Conservation (phyloP, 2,797 vertebrate genomes). For the Valencia hispanica region DNA sequence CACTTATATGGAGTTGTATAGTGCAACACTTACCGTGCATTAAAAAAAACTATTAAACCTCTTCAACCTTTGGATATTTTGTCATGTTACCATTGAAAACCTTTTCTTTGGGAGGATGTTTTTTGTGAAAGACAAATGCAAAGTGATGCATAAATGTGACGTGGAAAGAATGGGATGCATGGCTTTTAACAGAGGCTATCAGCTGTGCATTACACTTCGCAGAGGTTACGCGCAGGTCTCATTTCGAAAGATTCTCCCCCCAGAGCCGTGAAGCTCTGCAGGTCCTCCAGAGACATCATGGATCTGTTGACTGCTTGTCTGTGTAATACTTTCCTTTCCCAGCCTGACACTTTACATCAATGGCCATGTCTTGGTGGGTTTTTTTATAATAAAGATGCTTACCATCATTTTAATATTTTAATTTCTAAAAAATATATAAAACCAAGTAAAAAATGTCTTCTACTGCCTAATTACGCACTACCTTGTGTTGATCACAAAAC, state of each 20-base stretch:
- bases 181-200: too few relatives aligned
- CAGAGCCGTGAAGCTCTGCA: not conserved
- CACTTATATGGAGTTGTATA: constrained; percentile 26
- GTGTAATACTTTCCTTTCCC: too few relatives aligned
- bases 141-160: not conserved
- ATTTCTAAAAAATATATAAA: not conserved
- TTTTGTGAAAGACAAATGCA: not conserved
- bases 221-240: not conserved
- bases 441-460: not conserved
- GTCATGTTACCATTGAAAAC: not conserved
- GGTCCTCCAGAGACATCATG: not conserved
- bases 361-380: too few relatives aligned
- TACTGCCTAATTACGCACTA: not conserved
- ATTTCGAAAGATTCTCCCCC: not conserved
- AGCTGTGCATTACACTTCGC: too few relatives aligned
- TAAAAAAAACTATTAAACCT: not conserved
- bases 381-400: not conserved
- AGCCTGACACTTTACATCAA: too few relatives aligned
- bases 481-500: not conserved
- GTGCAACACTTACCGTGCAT: constrained; percentile 22
- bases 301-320: too few relatives aligned
- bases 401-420: not conserved
- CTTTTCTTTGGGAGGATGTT: too few relatives aligned
- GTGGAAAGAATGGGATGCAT: not conserved
- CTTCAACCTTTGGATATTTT: not conserved